These are phyloP conservation scores for Tinea trinotella DNA, from an alignment of 2,888 invertebrate genomes.

Conservation along the genomic window DNA sequence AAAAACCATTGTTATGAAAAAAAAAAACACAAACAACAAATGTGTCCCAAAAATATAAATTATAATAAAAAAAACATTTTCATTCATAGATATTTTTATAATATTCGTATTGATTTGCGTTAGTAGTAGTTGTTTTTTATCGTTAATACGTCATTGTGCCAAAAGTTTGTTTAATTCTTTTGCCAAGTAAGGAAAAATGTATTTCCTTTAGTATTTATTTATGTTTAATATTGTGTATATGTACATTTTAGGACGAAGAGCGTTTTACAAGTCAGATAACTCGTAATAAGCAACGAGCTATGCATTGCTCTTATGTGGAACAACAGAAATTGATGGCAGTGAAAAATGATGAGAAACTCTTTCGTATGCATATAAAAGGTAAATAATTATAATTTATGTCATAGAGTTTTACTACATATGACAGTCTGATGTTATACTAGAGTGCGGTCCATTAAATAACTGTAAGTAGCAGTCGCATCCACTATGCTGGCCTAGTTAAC, in stretches of 20 bases:
- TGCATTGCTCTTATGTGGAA: conserved; percentile 61
- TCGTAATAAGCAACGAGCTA: conserved; percentile 57
- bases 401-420: conserved; percentile 19
- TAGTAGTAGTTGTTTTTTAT: too few species aligned
- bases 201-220: neutral
- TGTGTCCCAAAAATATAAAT: neutral
- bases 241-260: conserved; percentile 53
- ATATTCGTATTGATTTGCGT: too few species aligned
- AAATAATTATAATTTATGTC: neutral
- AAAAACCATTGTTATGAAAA: too few species aligned
- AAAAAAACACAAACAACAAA: too few species aligned
- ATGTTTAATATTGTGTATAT: too few species aligned
- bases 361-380: conserved; percentile 63
- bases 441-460: neutral
- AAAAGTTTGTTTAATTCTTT: neutral
- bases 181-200: neutral
- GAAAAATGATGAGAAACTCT: conserved; percentile 58
- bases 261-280: conserved; percentile 57
- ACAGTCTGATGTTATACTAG: neutral
- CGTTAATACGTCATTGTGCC: too few species aligned
- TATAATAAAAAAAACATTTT: neutral
- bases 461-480: neutral
- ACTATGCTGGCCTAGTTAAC: too few species aligned
- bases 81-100: neutral
- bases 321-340: conserved; percentile 57